Conservation (phyloP, 2,797 vertebrate species). For the Malacoctenus gilli region DNA sequence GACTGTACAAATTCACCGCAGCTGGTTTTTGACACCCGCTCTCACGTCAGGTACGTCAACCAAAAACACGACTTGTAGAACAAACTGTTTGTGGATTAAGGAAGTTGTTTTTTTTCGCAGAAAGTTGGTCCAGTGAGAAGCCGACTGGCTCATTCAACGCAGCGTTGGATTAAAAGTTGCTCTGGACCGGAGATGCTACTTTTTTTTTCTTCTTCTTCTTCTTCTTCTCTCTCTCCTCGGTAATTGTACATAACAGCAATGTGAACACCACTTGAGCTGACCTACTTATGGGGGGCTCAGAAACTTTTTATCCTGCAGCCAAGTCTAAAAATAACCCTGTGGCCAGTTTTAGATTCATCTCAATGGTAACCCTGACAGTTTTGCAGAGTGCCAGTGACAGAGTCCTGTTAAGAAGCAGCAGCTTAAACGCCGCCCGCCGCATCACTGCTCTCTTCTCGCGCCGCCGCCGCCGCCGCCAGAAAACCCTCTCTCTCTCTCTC, state of each 20-base stretch:
- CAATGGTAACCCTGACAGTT: conserved; percentile 79
- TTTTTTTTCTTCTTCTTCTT: conserved; percentile 48
- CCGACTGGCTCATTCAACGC: conserved; percentile 65
- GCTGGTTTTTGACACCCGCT: conserved; percentile 30
- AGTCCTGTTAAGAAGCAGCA: conserved; percentile 70
- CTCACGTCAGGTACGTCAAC: conserved; percentile 28
- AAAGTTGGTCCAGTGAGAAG: conserved; percentile 48
- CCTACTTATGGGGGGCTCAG: conserved; percentile 83
- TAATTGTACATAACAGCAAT: conserved; percentile 82
- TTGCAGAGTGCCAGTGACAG: conserved; percentile 76
- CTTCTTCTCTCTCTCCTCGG: conserved; percentile 44
- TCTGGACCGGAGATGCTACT: conserved; percentile 73
- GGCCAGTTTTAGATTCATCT: conserved; percentile 81
- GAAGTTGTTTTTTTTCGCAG: conserved; percentile 1
- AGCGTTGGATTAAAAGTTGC: conserved; percentile 78
- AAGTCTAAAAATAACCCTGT: conserved; percentile 84
- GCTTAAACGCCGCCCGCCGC: conserved; percentile 48
- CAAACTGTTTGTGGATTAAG: conserved; percentile 62
- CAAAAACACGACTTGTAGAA: conserved; percentile 46
- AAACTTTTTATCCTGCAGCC: conserved; percentile 82
- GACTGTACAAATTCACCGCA: conserved; percentile 33
- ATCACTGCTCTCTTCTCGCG: conserved; percentile 28
- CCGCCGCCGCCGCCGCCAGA: conserved; percentile 11
- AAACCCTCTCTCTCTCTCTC: conserved; percentile 29
- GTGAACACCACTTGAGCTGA: conserved; percentile 80